Evolutionary conservation across 2,888 invertebrate species (phyloP), one percentile per base, ranked within the genome.

Genomic region (Tiliacea citrago): DNA sequence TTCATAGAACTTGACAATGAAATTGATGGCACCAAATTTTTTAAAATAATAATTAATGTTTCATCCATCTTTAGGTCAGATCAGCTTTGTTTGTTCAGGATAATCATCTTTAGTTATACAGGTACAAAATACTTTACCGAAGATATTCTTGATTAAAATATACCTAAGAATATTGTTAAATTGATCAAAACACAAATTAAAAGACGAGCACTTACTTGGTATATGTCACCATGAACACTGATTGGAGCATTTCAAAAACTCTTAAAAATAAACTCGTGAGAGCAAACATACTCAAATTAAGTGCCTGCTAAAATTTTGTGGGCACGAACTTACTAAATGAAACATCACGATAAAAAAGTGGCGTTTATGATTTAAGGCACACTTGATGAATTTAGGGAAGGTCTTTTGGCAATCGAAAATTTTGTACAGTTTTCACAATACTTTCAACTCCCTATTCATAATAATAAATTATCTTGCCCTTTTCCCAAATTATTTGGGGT

Each of bases 41-140:
- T 10, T 35, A 58, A 55, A 75, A 78, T 82, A 73, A 77, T 77
- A 68, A 61, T 18, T 39, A 29, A 61, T 21, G 2, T 68, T 71
- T 78, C 81, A 83, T 80, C 78, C 29, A n/a, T 51, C 0, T 60
- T 66, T 29, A 35, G 16, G 16, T 82, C 82, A 88, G 82, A 75
- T 90, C 84, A 87, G 84, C 68, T 88, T 89, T 84, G 85, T 87
- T 88, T 88, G 85, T 81, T 84, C 77, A 10, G 66, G 65, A 55
- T 85, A 85, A 86, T 84, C 82, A 83, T 83, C 0, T 78, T 55
- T 29, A 24, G 35, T n/a, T 21, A 29, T n/a, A 16, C 35, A 51
- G 58, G 24, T 24, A 55, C 16, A 24, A 24, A 53, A 55, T 24
- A 24, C 6, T 16, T 55, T 2, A 55, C 55, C 2, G 0, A 16